Conservation (phyloP, 2,888 invertebrate genomes). For the Shargacucullia verbasci region DNA sequence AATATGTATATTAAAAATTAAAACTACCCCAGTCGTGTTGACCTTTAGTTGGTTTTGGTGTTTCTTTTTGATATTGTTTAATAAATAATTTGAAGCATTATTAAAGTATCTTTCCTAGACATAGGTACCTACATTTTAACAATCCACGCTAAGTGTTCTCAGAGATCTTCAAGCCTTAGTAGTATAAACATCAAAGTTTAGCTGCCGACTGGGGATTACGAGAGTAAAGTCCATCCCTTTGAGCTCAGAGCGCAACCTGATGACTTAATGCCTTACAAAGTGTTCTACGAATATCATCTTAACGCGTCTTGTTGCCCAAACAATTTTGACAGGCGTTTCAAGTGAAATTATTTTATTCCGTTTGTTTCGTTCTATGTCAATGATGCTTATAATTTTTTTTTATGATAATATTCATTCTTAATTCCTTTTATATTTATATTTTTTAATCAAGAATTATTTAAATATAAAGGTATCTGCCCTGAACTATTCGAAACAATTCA, state of each 20-base stretch:
- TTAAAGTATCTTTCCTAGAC: slow-evolving; percentile 7
- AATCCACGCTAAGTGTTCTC: neutral
- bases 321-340: slow-evolving; percentile 22
- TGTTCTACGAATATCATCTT: slow-evolving; percentile 9
- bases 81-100: too few species aligned
- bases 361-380: neutral
- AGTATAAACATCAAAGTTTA: slow-evolving; percentile 31
- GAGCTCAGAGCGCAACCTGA: slow-evolving; percentile 11
- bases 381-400: too few species aligned
- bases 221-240: slow-evolving; percentile 16
- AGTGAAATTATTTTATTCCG: neutral
- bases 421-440: neutral
- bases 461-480: too few species aligned
- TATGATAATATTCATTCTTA: too few species aligned
- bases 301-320: slow-evolving; percentile 17
- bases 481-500: too few species aligned
- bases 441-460: too few species aligned
- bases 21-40: too few species aligned
- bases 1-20: too few species aligned
- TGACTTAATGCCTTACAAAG: slow-evolving; percentile 26
- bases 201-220: slow-evolving; percentile 18
- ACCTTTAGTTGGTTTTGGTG: too few species aligned
- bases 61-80: too few species aligned
- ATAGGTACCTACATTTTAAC: neutral
- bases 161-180: slow-evolving; percentile 17